These are phyloP conservation scores for Gambusia yucatana DNA, from an alignment of 2,797 vertebrate genomes.

Conservation along the genomic window DNA sequence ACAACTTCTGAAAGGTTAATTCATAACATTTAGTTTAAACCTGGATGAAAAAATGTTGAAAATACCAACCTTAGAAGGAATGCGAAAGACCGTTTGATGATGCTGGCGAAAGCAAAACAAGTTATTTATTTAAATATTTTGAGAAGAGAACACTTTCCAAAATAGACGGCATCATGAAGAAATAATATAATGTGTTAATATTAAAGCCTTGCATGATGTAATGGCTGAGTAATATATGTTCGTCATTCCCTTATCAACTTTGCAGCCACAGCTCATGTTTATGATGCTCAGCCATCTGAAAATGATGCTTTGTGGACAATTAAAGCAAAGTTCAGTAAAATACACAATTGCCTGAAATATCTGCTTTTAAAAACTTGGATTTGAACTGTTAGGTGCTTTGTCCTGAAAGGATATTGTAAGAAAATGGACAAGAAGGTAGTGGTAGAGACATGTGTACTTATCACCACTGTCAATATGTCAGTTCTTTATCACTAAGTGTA, in stretches of 20 bases:
- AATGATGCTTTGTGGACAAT: slow-evolving; percentile 18
- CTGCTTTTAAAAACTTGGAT: slow-evolving; percentile 14
- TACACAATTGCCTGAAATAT: slow-evolving; percentile 1
- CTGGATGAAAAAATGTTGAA: neutral
- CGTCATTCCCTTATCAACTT: slow-evolving; percentile 22
- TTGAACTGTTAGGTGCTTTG: slow-evolving; percentile 11
- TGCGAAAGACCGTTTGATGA: neutral
- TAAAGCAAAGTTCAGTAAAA: slow-evolving; percentile 1
- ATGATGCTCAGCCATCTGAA: slow-evolving; percentile 25
- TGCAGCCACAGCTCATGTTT: slow-evolving; percentile 29
- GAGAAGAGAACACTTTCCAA: neutral
- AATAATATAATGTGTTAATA: neutral
- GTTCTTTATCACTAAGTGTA: slow-evolving; percentile 28
- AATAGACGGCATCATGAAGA: neutral
- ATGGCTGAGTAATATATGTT: slow-evolving; percentile 31
- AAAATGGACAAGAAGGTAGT: slow-evolving; percentile 26
- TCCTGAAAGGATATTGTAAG: neutral
- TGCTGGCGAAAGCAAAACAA: neutral
- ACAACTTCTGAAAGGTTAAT: neutral
- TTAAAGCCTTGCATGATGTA: neutral
- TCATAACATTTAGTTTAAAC: neutral
- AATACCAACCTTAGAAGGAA: neutral
- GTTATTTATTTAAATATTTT: neutral
- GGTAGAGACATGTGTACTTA: slow-evolving; percentile 19
- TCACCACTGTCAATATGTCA: slow-evolving; percentile 7